Base-by-base conservation (phyloP, 2,113 vertebrate species). In the Hyperopisus bebe region DNA sequence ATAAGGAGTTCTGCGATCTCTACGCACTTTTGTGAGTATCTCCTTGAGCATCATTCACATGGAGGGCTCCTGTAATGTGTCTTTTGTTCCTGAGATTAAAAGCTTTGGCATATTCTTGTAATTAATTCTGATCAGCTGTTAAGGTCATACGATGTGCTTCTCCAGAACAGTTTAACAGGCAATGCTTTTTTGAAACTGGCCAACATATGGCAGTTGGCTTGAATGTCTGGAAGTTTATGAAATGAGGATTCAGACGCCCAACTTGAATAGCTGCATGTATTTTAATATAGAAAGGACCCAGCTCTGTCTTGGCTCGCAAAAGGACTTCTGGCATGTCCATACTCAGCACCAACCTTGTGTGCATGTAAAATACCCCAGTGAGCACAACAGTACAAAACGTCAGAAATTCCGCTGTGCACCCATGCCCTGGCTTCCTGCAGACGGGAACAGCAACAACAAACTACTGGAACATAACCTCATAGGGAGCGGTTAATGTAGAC, bases 1-100 rank as follows among this genome's bases (percentile, higher is more conserved):
- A 99, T 95, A 99, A 98, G 94, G 98, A 99, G 93, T 98, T 99
- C 91, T 99, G 98, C 95, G 98, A 99, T 95, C 99, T 99, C 93
- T 99, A 99, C 92, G 97, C 98, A 39, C 97, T 94, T 94, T 98
- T 97, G 98, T 99, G 95, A 99, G 98, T 99, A 91, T 53, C 44
- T 35, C 19, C 42, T 48, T 53, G 82, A 1, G 39, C 87, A 53
- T 66, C 92, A 90, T 91, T 47, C 62, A n/a, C 21, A 31, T 13
- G 66, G 48, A 31, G 62, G 13, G 5, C 70, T 77, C 9, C 35
- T 35, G 31, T 77, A 35, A 39, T 19, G 74, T 80, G 35, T 70
- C n/a, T 11, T 70, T 70, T 31, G 27, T 70, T 70, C n/a, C n/a
- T 70, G 62, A 31, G 62, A 13, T 70, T 70, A 70, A 70, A 11